Evolutionary conservation across 1,140 invertebrate species (phyloP), one percentile per base, ranked within the genome.

Genomic region (Rhagoletis pomonella): DNA sequence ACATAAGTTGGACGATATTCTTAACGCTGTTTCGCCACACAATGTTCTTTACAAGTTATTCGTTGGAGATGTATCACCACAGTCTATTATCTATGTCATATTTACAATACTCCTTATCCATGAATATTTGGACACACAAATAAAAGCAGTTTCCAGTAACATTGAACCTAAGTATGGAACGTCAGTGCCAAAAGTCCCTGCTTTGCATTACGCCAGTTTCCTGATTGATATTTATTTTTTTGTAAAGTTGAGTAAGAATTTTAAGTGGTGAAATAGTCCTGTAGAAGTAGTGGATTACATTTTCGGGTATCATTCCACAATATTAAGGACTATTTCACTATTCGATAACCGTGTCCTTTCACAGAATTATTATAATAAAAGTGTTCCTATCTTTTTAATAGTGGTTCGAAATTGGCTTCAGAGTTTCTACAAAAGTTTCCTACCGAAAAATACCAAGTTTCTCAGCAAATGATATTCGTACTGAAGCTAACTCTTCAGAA

Each of bases 141-240:
- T 67, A 9, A 86, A 73, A 69, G 62, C 81, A 17, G 19, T 87
- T 67, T 42, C 87, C 0, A 87, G 87, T 60, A 88, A 86, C n/a
- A 58, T 86, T 58, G 84, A 64, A 7, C 73, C 5, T 0, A 85
- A 29, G 55, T 14, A 62, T 42, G 29, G 59, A 60, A 59, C 2
- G 7, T 4, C 29, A 39, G 3, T 9, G 1, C 12, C 5, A 60
- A 85, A 10, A 59, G 58, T 60, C 14, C 59, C 42, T 1, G 39
- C 42, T 29, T 17, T 85, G 14, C 29, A 85, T 1, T 85, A 59
- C 84, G 39, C 59, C 19, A 85, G 59, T 47, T 89, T 87, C 86
- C 10, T 89, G 42, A 85, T 88, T 62, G 87, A 89, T 58, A 62
- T 88, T 4, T 89, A 88, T 67, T 89, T 89, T 58, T 81, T 89